A percentile compares a stretch with the other conserved stretches of the same genome.
Evolutionary conservation across 2,888 invertebrate species (phyloP).

Genomic region (Punctoribates punctum): DNA sequence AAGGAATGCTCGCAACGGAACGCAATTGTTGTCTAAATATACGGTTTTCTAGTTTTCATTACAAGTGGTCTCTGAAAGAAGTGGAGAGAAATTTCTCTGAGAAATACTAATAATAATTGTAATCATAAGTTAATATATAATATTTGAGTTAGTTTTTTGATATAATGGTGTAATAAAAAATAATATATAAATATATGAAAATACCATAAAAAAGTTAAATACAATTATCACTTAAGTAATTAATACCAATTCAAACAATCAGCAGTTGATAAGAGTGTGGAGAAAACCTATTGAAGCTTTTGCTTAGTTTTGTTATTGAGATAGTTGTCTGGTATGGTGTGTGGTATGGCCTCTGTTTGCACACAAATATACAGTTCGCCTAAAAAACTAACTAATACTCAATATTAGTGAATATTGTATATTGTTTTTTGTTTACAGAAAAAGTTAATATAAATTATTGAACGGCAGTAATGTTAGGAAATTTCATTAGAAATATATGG

Average conservation of each 20-base stretch:
- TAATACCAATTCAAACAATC: slow-evolving; percentile 25
- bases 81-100: background rate
- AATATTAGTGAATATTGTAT: too few species aligned
- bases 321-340: too few species aligned
- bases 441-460: background rate
- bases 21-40: background rate
- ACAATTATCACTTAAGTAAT: slow-evolving; percentile 27
- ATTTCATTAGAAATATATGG: background rate
- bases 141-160: slow-evolving; percentile 25
- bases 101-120: slow-evolving; percentile 11
- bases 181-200: background rate
- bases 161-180: slow-evolving; percentile 3
- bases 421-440: too few species aligned
- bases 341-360: too few species aligned
- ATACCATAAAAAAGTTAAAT: slow-evolving; percentile 29
- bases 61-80: too few species aligned
- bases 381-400: too few species aligned
- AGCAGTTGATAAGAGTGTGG: background rate
- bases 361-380: too few species aligned
- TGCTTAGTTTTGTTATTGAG: background rate
- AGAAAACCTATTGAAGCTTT: background rate
- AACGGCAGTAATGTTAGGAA: background rate
- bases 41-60: too few species aligned
- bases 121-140: slow-evolving; percentile 25
- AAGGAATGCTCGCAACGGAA: background rate